Base-by-base conservation (phyloP, 2,113 vertebrate species). In the Cnemophilus loriae region DNA sequence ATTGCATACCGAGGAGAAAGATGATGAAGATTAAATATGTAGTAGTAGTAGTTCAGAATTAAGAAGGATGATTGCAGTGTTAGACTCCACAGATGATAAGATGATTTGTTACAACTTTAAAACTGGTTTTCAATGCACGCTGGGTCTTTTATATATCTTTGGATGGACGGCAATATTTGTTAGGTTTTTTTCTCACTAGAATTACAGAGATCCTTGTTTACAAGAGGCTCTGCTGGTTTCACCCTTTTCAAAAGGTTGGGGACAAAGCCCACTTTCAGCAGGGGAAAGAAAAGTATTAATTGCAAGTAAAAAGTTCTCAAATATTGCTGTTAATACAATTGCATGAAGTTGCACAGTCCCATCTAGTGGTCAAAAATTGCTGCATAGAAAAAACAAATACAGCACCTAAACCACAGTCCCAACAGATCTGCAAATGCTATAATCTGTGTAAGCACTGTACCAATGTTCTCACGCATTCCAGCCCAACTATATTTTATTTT, bases 281-380 rank as follows among this genome's bases (percentile, higher is more conserved):
- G 8, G 17, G 9, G 4, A 33, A 27, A 10, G 7, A 16, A 33
- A 55, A 47, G 17, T 50, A 41, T 61, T 83, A 55, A 82, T 71
- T 87, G 71, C 28, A 84, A 80, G 41, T 42, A 68, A 96, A 94
- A 93, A 82, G 21, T 13, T 91, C 90, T 84, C n/a, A 47, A 73
- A 75, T 64, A 71, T 13, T 50, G 16, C 19, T 60, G 33, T 46
- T 88, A 95, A 87, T 84, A 56, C 7, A 41, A 95, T 55, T 68
- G 89, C 93, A 81, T 80, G 55, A 96, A 69, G 98, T 91, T 97
- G 82, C 63, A 92, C 27, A 97, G 96, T 97, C 47, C 97, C 98
- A 98, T 92, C 97, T 98, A 98, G 98, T 95, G 98, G 97, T 85
- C 60, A 96, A 76, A 78, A 82, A 84, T 55, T 44, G 61, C 71